A percentile compares a stretch with the other conserved stretches of the same genome.
Evolutionary conservation across 2,797 vertebrate genomes (phyloP).

Genomic region (Pampus argenteus): DNA sequence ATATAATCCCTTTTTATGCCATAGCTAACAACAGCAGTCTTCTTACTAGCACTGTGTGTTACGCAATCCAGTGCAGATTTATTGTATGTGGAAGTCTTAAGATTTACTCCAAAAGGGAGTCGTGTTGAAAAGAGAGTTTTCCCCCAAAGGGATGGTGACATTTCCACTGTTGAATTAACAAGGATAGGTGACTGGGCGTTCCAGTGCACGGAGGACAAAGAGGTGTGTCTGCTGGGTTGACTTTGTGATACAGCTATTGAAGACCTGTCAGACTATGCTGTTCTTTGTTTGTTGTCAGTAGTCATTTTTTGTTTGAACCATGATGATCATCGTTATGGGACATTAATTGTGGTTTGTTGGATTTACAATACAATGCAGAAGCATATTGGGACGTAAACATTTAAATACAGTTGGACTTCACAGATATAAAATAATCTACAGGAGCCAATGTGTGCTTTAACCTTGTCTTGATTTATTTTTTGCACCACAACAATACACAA

Average conservation of each 20-base stretch:
- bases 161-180: conserved; percentile 41
- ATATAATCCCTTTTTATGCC: conserved; percentile 28
- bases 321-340: background rate
- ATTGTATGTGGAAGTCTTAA: conserved; percentile 25
- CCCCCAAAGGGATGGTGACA: conserved; percentile 32
- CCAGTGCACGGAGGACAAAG: conserved; percentile 33
- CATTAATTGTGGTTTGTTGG: too few species aligned
- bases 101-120: conserved; percentile 8
- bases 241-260: conserved; percentile 17
- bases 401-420: background rate
- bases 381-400: too few species aligned
- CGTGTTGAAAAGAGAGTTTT: conserved; percentile 17
- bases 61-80: conserved; percentile 4
- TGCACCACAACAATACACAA: background rate
- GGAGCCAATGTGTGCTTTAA: background rate
- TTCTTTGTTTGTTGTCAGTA: conserved; percentile 9
- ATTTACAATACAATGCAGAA: too few species aligned
- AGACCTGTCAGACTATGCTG: background rate
- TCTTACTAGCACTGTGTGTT: background rate
- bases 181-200: conserved; percentile 55
- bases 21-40: conserved; percentile 4
- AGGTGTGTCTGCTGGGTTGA: conserved; percentile 36
- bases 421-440: too few species aligned
- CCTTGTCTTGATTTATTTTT: background rate
- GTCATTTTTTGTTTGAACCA: background rate